Base-by-base conservation (phyloP, 2,113 vertebrate species). In the Romanogobio albipinnatus region DNA sequence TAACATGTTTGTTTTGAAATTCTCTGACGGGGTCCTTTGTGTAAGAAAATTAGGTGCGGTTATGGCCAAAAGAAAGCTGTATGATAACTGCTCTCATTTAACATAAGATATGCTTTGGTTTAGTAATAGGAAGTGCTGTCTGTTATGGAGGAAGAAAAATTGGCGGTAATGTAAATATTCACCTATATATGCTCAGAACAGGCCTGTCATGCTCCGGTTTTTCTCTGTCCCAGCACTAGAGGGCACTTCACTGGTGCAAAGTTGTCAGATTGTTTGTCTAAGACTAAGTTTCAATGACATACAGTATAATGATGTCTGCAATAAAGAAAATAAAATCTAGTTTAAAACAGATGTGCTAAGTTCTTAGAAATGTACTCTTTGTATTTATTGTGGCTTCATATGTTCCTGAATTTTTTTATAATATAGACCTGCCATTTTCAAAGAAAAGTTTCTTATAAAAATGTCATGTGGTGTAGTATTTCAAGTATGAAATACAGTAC, bases 151-250 rank as follows among this genome's bases (percentile, higher is more conserved):
- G 24, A 68, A 14, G 26, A 47, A 26, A 29, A 14, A 64, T 26
- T 26, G 8, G 58, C 47, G 36, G 39, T 45, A 24, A 43, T 64
- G 70, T 24, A 49, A 76, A 85, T 56, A 49, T n/a, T 75, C n/a
- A 33, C 53, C 17, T 59, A 77, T 19, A 66, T 24, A 64, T 17
- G 19, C 17, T n/a, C 22, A 11, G 29, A 68, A 56, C 47, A 64
- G 6, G n/a, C 10, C 68, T 24, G 45, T 5, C 47, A 19, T 47
- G 8, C 39, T 62, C 66, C 39, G 17, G 87, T 61, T 43, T 22
- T 86, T 83, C 39, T 47, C 24, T 26, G 39, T 24, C 15, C 15
- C 19, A 59, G 49, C 87, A 88, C 84, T 64, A 88, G 87, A 88
- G 76, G 84, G 87, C 81, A 80, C 59, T 64, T 83, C 76, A 39